These are phyloP conservation scores for Harpalus rufipes DNA, from an alignment of 2,888 invertebrate species.

Conservation along the genomic window DNA sequence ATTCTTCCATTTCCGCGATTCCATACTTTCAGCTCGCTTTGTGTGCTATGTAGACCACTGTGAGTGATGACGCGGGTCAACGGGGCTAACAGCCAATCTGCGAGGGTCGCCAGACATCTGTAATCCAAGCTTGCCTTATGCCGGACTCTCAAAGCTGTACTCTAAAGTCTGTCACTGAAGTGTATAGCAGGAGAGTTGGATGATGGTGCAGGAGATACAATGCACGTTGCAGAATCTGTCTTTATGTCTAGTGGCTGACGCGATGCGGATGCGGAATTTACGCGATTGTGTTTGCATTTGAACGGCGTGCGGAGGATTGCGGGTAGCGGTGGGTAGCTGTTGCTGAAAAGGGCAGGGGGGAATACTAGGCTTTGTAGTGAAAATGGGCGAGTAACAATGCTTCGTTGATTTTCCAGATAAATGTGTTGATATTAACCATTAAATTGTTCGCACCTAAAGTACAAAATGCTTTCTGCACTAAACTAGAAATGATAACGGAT, in stretches of 20 bases:
- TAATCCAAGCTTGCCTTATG: constrained; percentile 46
- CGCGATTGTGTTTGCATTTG: constrained; percentile 44
- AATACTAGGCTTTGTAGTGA: constrained; percentile 2
- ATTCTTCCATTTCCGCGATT: no score
- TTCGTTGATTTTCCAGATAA: background rate
- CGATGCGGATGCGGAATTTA: constrained; percentile 25
- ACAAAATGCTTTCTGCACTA: background rate
- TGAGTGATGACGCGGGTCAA: constrained; percentile 64
- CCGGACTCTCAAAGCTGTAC: constrained; percentile 10
- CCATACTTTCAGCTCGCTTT: background rate
- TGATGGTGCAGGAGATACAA: background rate
- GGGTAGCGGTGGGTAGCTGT: background rate
- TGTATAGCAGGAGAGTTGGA: no score
- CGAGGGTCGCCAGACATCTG: constrained; percentile 65
- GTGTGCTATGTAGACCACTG: background rate
- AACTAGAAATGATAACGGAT: no score
- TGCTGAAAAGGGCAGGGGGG: background rate
- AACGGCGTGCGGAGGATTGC: background rate
- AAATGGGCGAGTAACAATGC: background rate
- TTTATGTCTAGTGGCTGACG: constrained; percentile 6
- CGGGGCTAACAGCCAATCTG: constrained; percentile 63
- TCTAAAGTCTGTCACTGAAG: background rate
- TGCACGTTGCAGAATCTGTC: background rate
- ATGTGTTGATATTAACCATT: background rate
- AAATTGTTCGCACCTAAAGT: background rate